Base-by-base conservation (phyloP, 1,140 invertebrate species). In the Drosophila sturtevanti region DNA sequence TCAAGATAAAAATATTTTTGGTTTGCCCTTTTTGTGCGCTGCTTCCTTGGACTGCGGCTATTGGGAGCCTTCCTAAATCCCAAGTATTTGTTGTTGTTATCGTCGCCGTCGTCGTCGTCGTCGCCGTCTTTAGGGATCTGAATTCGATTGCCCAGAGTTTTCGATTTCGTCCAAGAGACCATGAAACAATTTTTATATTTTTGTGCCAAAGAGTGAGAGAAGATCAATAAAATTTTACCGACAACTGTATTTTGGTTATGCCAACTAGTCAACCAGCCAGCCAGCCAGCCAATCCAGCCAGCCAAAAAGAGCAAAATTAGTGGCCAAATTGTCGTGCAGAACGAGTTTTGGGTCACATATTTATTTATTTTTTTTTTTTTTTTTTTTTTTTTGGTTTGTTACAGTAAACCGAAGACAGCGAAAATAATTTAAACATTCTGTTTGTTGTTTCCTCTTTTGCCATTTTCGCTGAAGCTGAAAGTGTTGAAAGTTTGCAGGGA, bases 211-310 rank as follows among this genome's bases (percentile, higher is more conserved):
- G 67, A 74, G 41, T 21, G 41, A 75, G 66, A 41, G 73, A 87
- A 89, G 84, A 89, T 89, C 84, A 89, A 89, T 89, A 89, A 89
- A 89, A 89, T 89, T 89, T 77, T 89, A 89, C 84, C 84, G 84
- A 84, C 84, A 89, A 74, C 84, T 87, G 84, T 79, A 89, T 87
- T 87, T 87, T 65, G 82, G 72, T 79, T 59, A 78, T 72, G 41
- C 65, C 64, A 37, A 61, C 16, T 41, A 66, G 31, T n/a, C n/a
- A 22, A 38, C 41, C 41, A 48, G 41, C 11, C 41, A 16, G 31
- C 18, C n/a, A 22, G 54, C 41, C 41, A 48, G 41, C 11, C 41
- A 16, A 21, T 1, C 16, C 41, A 67, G 64, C 38, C 67, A 35
- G 65, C 41, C 67, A 35, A 16, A 34, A 22, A 41, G 48, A 41